Percentiles rank a stretch among this genome's conserved stretches.
Evolutionary conservation across 2,888 invertebrate species (phyloP).

Genomic region (Macrosoma leucophasiata): DNA sequence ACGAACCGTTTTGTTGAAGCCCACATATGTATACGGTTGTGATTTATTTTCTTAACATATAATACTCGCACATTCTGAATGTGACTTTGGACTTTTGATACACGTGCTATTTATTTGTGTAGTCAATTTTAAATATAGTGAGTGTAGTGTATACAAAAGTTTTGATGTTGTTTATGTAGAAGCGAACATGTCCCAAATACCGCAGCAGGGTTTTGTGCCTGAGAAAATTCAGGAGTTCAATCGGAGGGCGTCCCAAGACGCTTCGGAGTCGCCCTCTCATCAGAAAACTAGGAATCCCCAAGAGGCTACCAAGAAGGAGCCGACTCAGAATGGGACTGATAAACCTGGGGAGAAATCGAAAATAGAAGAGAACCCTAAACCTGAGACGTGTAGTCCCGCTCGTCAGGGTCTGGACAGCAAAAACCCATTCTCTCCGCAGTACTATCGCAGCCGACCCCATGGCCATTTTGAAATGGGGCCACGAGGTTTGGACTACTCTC

Average conservation of each 20-base stretch:
- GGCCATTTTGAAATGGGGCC: conserved; percentile 72
- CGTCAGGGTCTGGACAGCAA: conserved; percentile 50
- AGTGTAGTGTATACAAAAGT: conserved; percentile 32
- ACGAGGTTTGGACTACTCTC: conserved; percentile 64
- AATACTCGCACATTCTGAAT: conserved; percentile 32
- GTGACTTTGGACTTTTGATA: conserved; percentile 41
- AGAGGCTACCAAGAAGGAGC: conserved; percentile 44
- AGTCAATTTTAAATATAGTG: conserved; percentile 36
- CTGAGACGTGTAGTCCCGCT: conserved; percentile 34
- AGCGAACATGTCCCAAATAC: conserved; percentile 56
- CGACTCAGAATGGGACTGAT: conserved; percentile 33
- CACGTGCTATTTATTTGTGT: conserved; percentile 41
- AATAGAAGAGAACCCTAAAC: conserved; percentile 39
- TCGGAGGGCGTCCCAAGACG: conserved; percentile 58
- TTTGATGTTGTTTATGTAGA: conserved; percentile 44
- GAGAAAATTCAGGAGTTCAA: conserved; percentile 66
- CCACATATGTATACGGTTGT: conserved; percentile 52
- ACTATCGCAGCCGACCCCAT: conserved; percentile 53
- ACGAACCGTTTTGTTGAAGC: too few relatives aligned
- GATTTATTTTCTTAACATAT: conserved; percentile 51
- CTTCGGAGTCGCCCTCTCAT: conserved; percentile 41
- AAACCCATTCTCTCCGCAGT: conserved; percentile 63
- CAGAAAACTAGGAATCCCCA: conserved; percentile 23
- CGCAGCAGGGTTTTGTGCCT: conserved; percentile 60
- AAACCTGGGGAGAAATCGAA: conserved; percentile 26